Percentiles rank a stretch among this genome's conserved stretches.
phyloP scores from a whole-genome alignment of 2,113 vertebrate species.

The Pteronura brasiliensis region DNA sequence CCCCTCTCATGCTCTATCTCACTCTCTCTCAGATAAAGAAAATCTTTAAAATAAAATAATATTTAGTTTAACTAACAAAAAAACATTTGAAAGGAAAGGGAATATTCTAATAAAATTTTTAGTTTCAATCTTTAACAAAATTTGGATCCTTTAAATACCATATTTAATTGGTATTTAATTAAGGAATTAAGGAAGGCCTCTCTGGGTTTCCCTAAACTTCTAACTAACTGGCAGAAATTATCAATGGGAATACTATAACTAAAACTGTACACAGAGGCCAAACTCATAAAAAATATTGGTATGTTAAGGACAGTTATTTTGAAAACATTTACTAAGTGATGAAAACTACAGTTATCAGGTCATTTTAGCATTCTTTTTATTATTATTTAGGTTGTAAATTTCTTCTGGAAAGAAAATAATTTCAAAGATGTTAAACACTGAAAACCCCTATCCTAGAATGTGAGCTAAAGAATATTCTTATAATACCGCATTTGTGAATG shows the following conservation, averaged over 20 bases:
- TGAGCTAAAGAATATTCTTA: not conserved
- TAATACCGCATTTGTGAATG: not conserved
- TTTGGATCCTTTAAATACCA: not conserved
- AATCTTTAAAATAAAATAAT: too few species aligned
- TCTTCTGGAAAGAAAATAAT: not conserved
- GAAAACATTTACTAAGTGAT: not conserved
- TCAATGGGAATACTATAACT: not conserved
- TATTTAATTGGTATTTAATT: too few species aligned
- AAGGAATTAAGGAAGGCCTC: not conserved
- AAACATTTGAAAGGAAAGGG: not conserved
- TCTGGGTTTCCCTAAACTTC: not conserved
- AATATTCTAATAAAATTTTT: not conserved
- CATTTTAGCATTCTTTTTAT: not conserved
- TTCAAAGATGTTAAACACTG: not conserved
- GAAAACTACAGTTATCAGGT: not conserved
- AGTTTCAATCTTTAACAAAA: not conserved
- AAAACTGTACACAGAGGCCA: not conserved
- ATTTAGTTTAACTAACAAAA: not conserved
- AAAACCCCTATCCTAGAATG: not conserved
- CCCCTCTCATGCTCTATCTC: too few species aligned
- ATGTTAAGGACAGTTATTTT: not conserved
- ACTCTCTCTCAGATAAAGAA: too few species aligned
- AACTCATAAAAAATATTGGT: not conserved
- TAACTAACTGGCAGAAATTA: not conserved
- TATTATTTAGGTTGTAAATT: not conserved